A percentile compares a stretch with the other conserved stretches of the same genome.
Conservation (phyloP, 2,113 vertebrate species). For the Lasiurus cinereus region DNA sequence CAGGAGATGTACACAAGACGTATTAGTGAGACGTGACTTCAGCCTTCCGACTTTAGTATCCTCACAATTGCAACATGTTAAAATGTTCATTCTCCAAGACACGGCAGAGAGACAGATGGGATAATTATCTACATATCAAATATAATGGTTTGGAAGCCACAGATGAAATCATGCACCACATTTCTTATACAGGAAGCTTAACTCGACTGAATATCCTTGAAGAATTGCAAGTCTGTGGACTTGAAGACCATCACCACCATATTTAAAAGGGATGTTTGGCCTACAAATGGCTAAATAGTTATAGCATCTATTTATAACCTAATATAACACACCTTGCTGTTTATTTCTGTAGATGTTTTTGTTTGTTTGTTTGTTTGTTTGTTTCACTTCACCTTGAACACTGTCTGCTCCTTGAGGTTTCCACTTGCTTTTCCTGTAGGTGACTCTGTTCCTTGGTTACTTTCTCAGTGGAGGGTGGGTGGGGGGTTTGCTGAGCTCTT, state of each 20-base stretch:
- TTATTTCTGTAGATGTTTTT: not conserved
- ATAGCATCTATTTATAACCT: not conserved
- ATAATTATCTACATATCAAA: constrained; percentile 63
- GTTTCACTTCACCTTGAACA: not conserved
- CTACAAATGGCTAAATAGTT: not conserved
- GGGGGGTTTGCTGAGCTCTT: not conserved
- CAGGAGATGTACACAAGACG: not conserved
- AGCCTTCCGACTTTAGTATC: constrained; percentile 65
- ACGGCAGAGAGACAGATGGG: constrained; percentile 67
- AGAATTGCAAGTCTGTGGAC: not conserved
- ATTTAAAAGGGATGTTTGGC: not conserved
- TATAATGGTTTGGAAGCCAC: constrained; percentile 74
- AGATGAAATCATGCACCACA: constrained; percentile 47
- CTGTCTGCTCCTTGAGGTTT: not conserved
- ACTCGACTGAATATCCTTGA: not conserved
- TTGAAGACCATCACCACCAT: not conserved
- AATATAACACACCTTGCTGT: not conserved
- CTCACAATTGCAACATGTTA: constrained; percentile 31
- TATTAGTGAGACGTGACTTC: constrained; percentile 61
- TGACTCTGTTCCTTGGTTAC: not conserved
- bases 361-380: not conserved
- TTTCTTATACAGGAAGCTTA: constrained; percentile 55
- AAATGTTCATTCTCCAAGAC: constrained; percentile 72
- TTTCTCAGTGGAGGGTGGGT: not conserved
- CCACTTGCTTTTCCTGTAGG: not conserved